These are phyloP conservation scores for Hydrolagus colliei DNA, from an alignment of 2,797 vertebrate genomes.

Conservation along the genomic window DNA sequence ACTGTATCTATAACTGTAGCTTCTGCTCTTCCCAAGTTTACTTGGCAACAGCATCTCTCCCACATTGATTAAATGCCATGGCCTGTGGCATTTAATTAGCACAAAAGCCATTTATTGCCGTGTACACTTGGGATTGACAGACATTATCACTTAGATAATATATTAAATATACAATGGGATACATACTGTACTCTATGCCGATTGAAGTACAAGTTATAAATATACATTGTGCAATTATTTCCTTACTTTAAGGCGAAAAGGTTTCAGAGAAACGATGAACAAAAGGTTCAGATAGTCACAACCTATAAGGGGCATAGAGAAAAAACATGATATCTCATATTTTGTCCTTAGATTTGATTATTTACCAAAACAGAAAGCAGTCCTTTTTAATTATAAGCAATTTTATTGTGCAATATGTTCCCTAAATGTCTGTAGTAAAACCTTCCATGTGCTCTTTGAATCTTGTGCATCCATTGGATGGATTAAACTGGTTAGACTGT, in stretches of 20 bases:
- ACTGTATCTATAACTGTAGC: conserved; percentile 19
- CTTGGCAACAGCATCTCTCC: conserved; percentile 19
- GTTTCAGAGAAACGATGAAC: background rate
- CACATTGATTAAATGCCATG: conserved; percentile 31
- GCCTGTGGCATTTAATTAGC: conserved; percentile 29
- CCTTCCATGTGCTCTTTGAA: too few relatives aligned
- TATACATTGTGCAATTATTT: conserved; percentile 28
- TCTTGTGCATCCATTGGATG: too few relatives aligned
- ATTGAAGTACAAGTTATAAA: conserved; percentile 28
- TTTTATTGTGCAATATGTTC: background rate
- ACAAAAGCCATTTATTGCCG: conserved; percentile 31
- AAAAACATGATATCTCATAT: background rate
- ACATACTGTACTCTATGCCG: background rate
- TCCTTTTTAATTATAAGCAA: background rate
- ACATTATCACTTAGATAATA: conserved; percentile 29
- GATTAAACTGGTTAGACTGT: too few relatives aligned
- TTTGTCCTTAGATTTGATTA: background rate
- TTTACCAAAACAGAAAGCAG: background rate
- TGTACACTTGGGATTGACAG: conserved; percentile 30
- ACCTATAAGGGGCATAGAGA: background rate
- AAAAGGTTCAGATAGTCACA: conserved; percentile 6
- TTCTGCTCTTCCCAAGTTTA: conserved; percentile 21
- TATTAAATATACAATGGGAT: conserved; percentile 28
- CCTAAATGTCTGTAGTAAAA: background rate
- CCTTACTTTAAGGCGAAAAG: conserved; percentile 24